These are phyloP conservation scores for Seladonia tumulorum DNA, from an alignment of 2,888 invertebrate genomes.

Conservation along the genomic window DNA sequence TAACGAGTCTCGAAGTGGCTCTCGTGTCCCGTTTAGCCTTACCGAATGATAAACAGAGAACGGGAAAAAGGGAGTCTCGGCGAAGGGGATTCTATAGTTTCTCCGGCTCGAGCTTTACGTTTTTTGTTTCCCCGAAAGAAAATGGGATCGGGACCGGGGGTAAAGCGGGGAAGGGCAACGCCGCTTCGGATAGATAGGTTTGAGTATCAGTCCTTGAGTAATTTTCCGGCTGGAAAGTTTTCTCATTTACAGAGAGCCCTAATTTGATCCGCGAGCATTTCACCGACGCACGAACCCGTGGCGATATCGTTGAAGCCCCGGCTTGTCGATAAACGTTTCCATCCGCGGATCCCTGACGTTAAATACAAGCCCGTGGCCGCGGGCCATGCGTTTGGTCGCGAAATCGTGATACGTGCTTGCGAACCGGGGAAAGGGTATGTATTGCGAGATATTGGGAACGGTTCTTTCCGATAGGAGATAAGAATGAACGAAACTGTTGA, in stretches of 20 bases:
- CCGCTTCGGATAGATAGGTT: conserved; percentile 14
- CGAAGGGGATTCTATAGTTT: background rate
- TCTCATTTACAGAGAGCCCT: conserved; percentile 51
- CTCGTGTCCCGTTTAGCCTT: conserved; percentile 26
- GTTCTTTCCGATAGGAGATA: background rate
- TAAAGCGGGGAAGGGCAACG: background rate
- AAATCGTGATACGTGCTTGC: conserved; percentile 19
- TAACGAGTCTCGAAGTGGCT: conserved; percentile 39
- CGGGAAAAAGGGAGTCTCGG: background rate
- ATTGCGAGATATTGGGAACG: background rate
- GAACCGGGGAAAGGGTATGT: background rate
- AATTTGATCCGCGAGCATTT: conserved; percentile 44
- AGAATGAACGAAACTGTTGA: background rate
- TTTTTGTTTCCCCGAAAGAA: conserved; percentile 27
- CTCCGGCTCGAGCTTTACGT: background rate
- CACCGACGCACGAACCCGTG: conserved; percentile 30
- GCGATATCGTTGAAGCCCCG: conserved; percentile 25
- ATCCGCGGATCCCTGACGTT: conserved; percentile 25
- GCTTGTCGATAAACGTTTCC: conserved; percentile 43
- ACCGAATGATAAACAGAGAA: conserved; percentile 22
- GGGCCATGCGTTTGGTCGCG: background rate
- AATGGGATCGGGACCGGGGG: conserved; percentile 22
- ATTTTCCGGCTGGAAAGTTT: conserved; percentile 57
- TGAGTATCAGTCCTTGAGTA: conserved; percentile 48
- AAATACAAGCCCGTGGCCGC: background rate